Percentiles rank a stretch among this genome's conserved stretches.
These are phyloP conservation scores for Podocnemis expansa DNA, from an alignment of 2,113 vertebrate species.

Conservation along the genomic window DNA sequence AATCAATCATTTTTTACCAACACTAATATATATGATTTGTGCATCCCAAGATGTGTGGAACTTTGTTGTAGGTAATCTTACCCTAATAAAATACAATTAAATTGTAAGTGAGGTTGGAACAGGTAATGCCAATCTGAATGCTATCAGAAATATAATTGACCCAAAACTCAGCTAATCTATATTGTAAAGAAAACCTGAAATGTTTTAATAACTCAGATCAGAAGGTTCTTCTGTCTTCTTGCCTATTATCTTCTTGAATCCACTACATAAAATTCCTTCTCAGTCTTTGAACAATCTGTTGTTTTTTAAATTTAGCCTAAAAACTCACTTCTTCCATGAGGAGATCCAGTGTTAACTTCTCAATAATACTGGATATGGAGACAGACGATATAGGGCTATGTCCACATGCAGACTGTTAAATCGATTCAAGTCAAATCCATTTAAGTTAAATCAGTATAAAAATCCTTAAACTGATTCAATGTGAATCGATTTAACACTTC, in stretches of 20 bases:
- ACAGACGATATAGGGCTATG: too few relatives aligned
- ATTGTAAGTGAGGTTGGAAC: not conserved
- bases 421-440: too few relatives aligned
- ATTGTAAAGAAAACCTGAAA: not conserved
- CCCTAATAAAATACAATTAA: not conserved
- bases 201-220: not conserved
- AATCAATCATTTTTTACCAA: not conserved
- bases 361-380: not conserved
- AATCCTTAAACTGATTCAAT: too few relatives aligned
- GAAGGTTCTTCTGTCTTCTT: not conserved
- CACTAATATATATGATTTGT: not conserved
- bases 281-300: not conserved
- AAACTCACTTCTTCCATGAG: not conserved
- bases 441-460: too few relatives aligned
- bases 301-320: not conserved
- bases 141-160: not conserved
- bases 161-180: not conserved
- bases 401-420: too few relatives aligned
- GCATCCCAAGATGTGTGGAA: not conserved
- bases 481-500: too few relatives aligned
- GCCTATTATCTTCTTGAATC: not conserved
- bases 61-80: not conserved
- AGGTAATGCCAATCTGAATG: not conserved
- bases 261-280: not conserved
- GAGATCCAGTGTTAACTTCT: not conserved